phyloP scores from a whole-genome alignment of 2,113 vertebrate species.

The Arenaria interpres region DNA sequence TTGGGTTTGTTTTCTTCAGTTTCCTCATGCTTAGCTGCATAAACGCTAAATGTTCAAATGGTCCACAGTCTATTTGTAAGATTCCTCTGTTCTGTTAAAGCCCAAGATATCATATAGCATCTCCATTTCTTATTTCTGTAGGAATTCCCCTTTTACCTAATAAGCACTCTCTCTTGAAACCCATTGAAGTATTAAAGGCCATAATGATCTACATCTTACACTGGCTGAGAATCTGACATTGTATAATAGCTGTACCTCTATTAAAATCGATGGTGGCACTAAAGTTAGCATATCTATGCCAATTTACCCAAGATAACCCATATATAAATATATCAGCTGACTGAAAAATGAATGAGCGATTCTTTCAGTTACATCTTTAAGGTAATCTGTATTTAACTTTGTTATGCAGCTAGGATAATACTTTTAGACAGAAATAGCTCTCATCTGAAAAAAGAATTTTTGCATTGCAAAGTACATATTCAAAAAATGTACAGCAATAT shows the following conservation, averaged over 20 bases:
- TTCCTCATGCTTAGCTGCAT: not conserved
- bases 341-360: not conserved
- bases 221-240: not conserved
- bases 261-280: not conserved
- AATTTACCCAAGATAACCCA: not conserved
- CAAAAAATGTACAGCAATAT: not conserved
- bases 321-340: slow-evolving; percentile 4
- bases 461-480: not conserved
- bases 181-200: slow-evolving; percentile 71
- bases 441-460: not conserved
- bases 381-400: not conserved
- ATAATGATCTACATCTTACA: slow-evolving; percentile 23
- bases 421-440: not conserved
- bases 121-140: slow-evolving; percentile 40
- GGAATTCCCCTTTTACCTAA: slow-evolving; percentile 57
- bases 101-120: not conserved
- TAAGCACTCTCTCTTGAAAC: slow-evolving; percentile 72
- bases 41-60: not conserved
- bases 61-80: not conserved
- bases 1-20: not conserved
- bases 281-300: slow-evolving; percentile 4
- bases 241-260: not conserved
- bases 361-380: not conserved
- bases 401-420: not conserved
- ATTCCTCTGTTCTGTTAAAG: not conserved